Conservation (phyloP, 2,888 invertebrate species). For the Cheilosia impressa region DNA sequence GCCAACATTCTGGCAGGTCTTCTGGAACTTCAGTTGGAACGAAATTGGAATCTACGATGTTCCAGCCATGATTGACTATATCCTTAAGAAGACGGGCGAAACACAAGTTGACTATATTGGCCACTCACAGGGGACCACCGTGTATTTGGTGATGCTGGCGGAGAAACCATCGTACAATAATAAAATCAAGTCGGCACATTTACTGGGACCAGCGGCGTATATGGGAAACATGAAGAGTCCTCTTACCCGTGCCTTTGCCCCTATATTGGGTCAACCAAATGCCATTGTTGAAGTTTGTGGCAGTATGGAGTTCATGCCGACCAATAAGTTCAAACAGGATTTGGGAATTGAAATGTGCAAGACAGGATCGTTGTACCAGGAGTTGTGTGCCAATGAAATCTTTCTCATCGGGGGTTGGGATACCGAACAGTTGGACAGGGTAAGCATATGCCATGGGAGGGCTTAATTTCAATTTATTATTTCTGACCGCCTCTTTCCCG, state of each 20-base stretch:
- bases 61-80: constrained; percentile 92
- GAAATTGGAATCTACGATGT: constrained; percentile 95
- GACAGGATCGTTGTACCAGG: constrained; percentile 77
- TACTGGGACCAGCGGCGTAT: constrained; percentile 85
- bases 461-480: constrained; percentile 20
- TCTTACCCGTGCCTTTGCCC: constrained; percentile 78
- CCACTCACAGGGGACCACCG: constrained; percentile 95
- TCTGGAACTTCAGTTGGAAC: constrained; percentile 89
- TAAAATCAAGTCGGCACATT: constrained; percentile 79
- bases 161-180: constrained; percentile 77
- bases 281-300: constrained; percentile 79
- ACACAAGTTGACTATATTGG: constrained; percentile 88
- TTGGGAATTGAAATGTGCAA: constrained; percentile 83
- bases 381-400: constrained; percentile 87
- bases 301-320: constrained; percentile 80
- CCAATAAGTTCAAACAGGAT: constrained; percentile 77
- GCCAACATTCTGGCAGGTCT: constrained; percentile 78
- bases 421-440: constrained; percentile 83
- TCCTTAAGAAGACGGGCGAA: constrained; percentile 80
- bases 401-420: constrained; percentile 85
- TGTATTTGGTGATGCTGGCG: constrained; percentile 86
- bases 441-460: constrained; percentile 77
- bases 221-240: constrained; percentile 83
- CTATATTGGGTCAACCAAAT: constrained; percentile 79
- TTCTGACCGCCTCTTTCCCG: too few species aligned